These are phyloP conservation scores for Entelurus aequoreus DNA, from an alignment of 2,113 vertebrate genomes.

Conservation along the genomic window DNA sequence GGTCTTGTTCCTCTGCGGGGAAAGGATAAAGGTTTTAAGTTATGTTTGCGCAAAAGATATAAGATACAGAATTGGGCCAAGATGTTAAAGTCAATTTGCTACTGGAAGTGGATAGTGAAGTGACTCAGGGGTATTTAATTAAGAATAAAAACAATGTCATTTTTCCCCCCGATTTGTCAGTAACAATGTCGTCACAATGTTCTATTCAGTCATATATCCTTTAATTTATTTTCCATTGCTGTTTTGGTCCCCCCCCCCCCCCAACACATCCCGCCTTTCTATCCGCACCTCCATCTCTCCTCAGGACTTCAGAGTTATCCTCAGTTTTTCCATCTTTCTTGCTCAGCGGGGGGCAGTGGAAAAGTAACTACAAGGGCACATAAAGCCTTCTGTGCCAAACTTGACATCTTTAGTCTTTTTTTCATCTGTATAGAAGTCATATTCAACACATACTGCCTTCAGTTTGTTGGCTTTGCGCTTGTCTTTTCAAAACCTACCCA, in stretches of 20 bases:
- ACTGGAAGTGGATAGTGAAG: constrained; percentile 21
- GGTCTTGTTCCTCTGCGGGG: constrained; percentile 49
- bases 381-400: constrained; percentile 58
- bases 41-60: constrained; percentile 28
- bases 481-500: constrained; percentile 49
- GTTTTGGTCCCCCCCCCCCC: background rate
- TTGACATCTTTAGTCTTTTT: constrained; percentile 58
- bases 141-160: constrained; percentile 38
- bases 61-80: constrained; percentile 27
- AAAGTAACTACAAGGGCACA: constrained; percentile 63
- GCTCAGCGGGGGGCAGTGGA: constrained; percentile 54
- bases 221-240: constrained; percentile 15
- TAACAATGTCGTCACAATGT: constrained; percentile 19
- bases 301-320: constrained; percentile 45
- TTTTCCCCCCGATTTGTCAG: constrained; percentile 35
- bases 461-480: constrained; percentile 39
- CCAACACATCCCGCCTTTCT: background rate
- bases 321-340: constrained; percentile 39
- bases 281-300: constrained; percentile 37
- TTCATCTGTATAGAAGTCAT: constrained; percentile 55
- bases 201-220: background rate
- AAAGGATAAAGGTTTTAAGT: constrained; percentile 30
- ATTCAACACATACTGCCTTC: constrained; percentile 40
- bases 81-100: constrained; percentile 33
- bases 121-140: constrained; percentile 31